Conservation (phyloP, 2,113 vertebrate species). For the Odontophorus gujanensis region DNA sequence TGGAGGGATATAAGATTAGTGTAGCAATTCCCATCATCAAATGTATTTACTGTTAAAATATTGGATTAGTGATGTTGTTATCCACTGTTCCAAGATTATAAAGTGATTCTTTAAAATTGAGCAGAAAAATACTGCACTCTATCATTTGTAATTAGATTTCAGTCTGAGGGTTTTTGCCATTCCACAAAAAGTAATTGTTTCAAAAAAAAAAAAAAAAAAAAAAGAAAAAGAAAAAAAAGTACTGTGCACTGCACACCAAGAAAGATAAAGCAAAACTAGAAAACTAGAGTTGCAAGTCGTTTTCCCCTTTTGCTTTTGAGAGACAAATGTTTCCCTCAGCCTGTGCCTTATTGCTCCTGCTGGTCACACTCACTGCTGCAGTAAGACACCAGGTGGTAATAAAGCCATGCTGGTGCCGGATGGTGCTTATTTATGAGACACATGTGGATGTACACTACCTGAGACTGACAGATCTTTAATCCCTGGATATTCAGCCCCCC, state of each 20-base stretch:
- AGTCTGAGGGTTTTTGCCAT: constrained; percentile 16
- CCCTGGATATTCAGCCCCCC: background rate
- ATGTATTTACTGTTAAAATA: constrained; percentile 77
- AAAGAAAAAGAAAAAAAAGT: background rate
- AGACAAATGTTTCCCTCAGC: background rate
- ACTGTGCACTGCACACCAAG: background rate
- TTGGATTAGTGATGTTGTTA: constrained; percentile 76
- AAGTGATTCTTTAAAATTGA: constrained; percentile 73
- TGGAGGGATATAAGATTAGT: constrained; percentile 72
- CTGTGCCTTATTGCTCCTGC: background rate
- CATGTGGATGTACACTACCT: background rate
- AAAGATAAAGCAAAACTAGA: background rate
- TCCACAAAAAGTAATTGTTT: constrained; percentile 2
- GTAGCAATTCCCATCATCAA: constrained; percentile 74
- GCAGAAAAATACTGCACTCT: constrained; percentile 45
- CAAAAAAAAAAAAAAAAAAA: background rate
- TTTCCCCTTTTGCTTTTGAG: background rate
- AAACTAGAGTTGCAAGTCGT: background rate
- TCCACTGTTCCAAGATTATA: constrained; percentile 73
- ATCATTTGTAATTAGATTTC: constrained; percentile 67
- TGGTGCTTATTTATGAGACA: background rate
- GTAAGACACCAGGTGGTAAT: background rate
- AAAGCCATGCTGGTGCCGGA: background rate
- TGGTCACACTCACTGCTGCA: background rate
- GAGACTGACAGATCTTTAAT: background rate